phyloP scores from a whole-genome alignment of 2,888 invertebrate species.

The Nowickia ferox region DNA sequence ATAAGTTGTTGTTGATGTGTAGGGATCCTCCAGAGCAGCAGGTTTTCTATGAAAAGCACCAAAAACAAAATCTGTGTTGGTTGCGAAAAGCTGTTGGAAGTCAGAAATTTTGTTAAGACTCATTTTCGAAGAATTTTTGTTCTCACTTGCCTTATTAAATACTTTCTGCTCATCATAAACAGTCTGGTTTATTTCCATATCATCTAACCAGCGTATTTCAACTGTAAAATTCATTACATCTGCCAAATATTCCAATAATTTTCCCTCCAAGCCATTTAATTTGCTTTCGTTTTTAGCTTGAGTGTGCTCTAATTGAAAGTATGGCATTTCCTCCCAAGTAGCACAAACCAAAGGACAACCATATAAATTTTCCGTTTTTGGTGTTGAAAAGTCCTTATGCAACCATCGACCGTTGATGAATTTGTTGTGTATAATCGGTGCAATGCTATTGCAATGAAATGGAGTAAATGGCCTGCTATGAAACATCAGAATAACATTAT shows the following conservation, averaged over 20 bases:
- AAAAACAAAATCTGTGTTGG: conserved; percentile 73
- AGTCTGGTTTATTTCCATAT: conserved; percentile 71
- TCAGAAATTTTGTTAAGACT: neutral
- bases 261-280: conserved; percentile 74
- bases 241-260: conserved; percentile 73
- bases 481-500: conserved; percentile 72
- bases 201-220: conserved; percentile 71
- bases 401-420: conserved; percentile 72
- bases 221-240: conserved; percentile 74
- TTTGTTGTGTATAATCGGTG: conserved; percentile 73
- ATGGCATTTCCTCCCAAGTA: conserved; percentile 75
- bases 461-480: conserved; percentile 73
- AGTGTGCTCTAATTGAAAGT: conserved; percentile 62
- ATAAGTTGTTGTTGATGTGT: conserved; percentile 71
- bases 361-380: conserved; percentile 75
- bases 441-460: conserved; percentile 71
- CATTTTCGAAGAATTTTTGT: neutral
- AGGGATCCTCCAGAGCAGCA: conserved; percentile 61
- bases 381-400: conserved; percentile 71
- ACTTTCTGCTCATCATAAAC: conserved; percentile 67
- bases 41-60: conserved; percentile 75
- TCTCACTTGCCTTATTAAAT: conserved; percentile 71
- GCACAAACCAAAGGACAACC: conserved; percentile 77
- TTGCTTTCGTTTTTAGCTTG: neutral
- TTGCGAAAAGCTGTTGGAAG: conserved; percentile 71